phyloP scores from a whole-genome alignment of 2,113 vertebrate species.

The Elephantulus edwardii region DNA sequence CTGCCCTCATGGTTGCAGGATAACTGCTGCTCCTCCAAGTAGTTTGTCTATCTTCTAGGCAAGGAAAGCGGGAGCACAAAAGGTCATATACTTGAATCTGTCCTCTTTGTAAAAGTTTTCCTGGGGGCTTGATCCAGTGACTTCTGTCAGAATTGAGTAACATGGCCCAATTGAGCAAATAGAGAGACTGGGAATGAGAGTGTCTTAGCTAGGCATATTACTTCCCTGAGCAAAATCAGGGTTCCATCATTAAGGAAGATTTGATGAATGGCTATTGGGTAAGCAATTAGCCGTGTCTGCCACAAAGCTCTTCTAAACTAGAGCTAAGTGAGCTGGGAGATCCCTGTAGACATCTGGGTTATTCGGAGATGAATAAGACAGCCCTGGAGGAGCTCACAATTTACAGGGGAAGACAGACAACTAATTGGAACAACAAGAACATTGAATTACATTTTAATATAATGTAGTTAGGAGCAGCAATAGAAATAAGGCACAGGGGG shows the following conservation, averaged over 20 bases:
- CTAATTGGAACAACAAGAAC: conserved; percentile 54
- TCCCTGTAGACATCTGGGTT: conserved; percentile 62
- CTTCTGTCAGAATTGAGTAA: background rate
- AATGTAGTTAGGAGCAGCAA: conserved; percentile 10
- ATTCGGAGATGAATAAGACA: conserved; percentile 65
- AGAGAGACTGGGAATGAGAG: conserved; percentile 42
- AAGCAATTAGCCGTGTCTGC: conserved; percentile 55
- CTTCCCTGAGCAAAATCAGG: background rate
- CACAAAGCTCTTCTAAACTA: conserved; percentile 60
- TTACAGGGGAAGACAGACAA: conserved; percentile 51
- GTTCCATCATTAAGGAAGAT: conserved; percentile 41
- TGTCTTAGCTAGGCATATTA: background rate
- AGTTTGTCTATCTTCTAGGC: background rate
- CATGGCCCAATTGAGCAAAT: conserved; percentile 24
- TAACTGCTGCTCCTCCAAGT: background rate
- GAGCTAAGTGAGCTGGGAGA: conserved; percentile 68
- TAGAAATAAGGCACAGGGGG: background rate
- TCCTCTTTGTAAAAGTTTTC: conserved; percentile 41
- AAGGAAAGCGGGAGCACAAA: background rate
- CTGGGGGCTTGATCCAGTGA: background rate
- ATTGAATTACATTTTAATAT: conserved; percentile 55
- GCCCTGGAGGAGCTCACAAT: conserved; percentile 55
- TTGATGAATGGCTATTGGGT: conserved; percentile 44
- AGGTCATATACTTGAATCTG: background rate
- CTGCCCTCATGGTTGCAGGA: background rate